Evolutionary conservation across 2,888 invertebrate genomes (phyloP), one percentile per base, ranked within the genome.

Genomic region (Disparrhopalites patrizii): DNA sequence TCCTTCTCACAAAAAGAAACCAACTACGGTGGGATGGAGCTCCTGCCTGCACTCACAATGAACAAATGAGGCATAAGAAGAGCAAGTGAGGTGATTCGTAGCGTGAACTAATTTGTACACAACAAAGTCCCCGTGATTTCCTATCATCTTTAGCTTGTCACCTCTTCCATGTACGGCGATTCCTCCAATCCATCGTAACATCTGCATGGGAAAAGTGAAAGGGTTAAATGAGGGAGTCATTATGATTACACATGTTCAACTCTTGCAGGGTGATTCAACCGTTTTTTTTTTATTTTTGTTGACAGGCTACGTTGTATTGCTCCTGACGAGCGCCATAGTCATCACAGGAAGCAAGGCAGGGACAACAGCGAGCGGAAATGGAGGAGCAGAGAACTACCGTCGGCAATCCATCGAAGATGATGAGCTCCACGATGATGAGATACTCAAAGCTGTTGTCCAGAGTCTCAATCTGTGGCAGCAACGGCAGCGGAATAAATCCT

Each of bases 381-480:
- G n/a, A n/a, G n/a, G n/a, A n/a, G n/a, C n/a, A 40, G 40, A 18
- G 18, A 31, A 55, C 3, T 25, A 30, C 30, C 38, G 33, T 20
- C 36, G 57, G 1, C 66, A 66, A 13, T 40, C 57, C 10, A 13
- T 54, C 7, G 70, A 74, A 27, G 74, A 74, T 33, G 91, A 91
- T 80, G 90, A 91, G 79, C 79, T 82, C 23, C 82, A 85, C 76
- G 90, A 90, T 78, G 83, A 83, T 1, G 85, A 87, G 78, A 84
- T 90, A 54, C 84, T 89, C 75, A 84, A 83, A 50, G 88, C 91
- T 13, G 88, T 91, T 47, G 83, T 86, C 63, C 81, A 83, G 52
- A 90, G 90, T 65, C 85, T 91, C 83, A 82, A 82, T 56, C 85
- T 87, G 77, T 91, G 89, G 89, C 83, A 86, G 75, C 78, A 80